Base-by-base conservation (phyloP, 2,888 invertebrate genomes). In the Drosophila melanosoma region DNA sequence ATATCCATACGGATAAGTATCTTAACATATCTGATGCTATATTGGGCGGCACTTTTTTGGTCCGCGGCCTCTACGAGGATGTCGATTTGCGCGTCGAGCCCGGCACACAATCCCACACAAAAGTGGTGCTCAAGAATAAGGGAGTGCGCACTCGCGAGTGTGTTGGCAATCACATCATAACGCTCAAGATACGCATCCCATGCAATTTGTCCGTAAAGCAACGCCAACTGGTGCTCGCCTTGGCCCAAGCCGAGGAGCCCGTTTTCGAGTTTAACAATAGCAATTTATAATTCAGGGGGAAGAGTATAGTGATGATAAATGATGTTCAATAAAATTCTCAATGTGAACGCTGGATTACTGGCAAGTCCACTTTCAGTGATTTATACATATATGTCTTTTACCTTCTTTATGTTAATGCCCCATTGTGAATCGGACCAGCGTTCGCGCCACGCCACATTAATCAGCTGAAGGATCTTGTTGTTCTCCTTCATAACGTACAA, bases 351-450 rank as follows among this genome's bases (percentile, higher is more conserved):
- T 29, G 54, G 8, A 57, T 65, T 53, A 20, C n/a, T 69, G 63
- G 66, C 40, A 23, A 60, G 64, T 69, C 76, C 52, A 77, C 17
- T 69, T 79, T 32, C 54, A 20, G 15, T 15, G 15, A 57, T 20
- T 36, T 51, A 0, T 45, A 63, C 17, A 23, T 11, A 51, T 36
- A 0, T 10, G 29, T 7, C 17, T 52, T 3, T 93, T 90, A 96
- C 97, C n/a, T 97, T 97, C 94, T 98, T 98, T 65, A 99, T 97
- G 90, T 98, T 97, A 81, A 98, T 98, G 45, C 98, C 98, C 98
- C 98, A 99, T 93, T 98, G 97, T 52, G 98, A 95, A 93, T 98
- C 98, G 1, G 97, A 96, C 99, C 99, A 99, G 72, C 99, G 94
- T 93, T 99, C 98, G 84, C 98, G 95, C 99, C 99, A 99, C 56